A percentile compares a stretch with the other conserved stretches of the same genome.
phyloP scores from a whole-genome alignment of 2,113 vertebrate genomes.

The Epinephelus fuscoguttatus region DNA sequence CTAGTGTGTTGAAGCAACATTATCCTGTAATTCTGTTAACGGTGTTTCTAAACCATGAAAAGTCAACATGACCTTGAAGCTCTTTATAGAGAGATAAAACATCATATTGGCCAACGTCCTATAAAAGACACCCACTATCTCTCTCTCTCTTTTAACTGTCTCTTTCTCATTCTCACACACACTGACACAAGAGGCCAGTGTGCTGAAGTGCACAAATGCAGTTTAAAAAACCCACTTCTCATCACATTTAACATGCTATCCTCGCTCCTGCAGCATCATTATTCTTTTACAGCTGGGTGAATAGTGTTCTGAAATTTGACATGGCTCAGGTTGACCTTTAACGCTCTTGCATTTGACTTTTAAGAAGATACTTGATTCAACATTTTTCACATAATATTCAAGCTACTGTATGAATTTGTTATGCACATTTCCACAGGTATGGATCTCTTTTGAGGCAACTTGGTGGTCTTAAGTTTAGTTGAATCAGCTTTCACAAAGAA shows the following conservation, averaged over 20 bases:
- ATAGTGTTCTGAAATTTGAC: background rate
- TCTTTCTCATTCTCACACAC: constrained; percentile 17
- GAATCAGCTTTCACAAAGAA: background rate
- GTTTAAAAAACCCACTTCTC: constrained; percentile 23
- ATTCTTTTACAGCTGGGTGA: background rate
- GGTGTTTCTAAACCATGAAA: constrained; percentile 49
- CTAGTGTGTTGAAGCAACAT: constrained; percentile 36
- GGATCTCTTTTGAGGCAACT: background rate
- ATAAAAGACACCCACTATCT: constrained; percentile 70
- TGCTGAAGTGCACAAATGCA: constrained; percentile 38
- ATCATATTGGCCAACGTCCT: constrained; percentile 73
- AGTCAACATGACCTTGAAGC: constrained; percentile 75
- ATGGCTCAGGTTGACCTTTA: background rate
- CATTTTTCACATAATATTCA: background rate
- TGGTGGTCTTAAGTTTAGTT: background rate
- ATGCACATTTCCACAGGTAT: background rate
- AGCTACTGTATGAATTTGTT: background rate
- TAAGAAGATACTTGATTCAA: background rate
- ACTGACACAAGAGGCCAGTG: constrained; percentile 29
- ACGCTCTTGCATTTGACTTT: background rate
- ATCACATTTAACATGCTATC: constrained; percentile 15
- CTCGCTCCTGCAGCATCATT: background rate
- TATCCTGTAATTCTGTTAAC: constrained; percentile 33
- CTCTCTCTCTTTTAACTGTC: constrained; percentile 46
- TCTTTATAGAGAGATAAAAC: constrained; percentile 78